Evolutionary conservation across 1,140 invertebrate genomes (phyloP).

Genomic region (Ridgeia piscesae): DNA sequence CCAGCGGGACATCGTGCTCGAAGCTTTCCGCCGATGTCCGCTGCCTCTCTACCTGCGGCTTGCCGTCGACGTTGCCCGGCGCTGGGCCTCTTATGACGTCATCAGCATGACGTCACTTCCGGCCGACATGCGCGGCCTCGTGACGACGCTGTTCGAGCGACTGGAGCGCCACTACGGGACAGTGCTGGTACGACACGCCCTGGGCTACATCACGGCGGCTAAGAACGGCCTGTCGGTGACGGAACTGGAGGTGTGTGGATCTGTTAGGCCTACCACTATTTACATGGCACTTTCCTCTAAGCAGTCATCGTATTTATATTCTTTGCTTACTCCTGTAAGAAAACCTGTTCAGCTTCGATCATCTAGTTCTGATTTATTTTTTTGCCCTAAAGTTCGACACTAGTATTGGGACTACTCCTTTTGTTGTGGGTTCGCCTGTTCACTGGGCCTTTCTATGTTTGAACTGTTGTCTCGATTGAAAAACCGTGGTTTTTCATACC

Average conservation of each 20-base stretch:
- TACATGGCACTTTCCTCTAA: too few species aligned
- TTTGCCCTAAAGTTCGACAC: too few species aligned
- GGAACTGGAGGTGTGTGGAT: constrained; percentile 26
- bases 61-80: constrained; percentile 42
- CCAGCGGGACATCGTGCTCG: constrained; percentile 42
- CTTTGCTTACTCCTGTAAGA: too few species aligned
- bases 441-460: too few species aligned
- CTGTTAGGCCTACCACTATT: too few species aligned
- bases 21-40: constrained; percentile 41
- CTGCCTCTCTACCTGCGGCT: constrained; percentile 49
- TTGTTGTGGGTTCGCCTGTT: too few species aligned
- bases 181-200: constrained; percentile 15
- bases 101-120: constrained; percentile 60
- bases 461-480: too few species aligned
- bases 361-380: too few species aligned
- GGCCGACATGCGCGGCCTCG: constrained; percentile 97
- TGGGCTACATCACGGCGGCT: constrained; percentile 29
- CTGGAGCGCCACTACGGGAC: constrained; percentile 30
- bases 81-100: constrained; percentile 45
- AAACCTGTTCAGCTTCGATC: too few species aligned
- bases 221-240: constrained; percentile 24
- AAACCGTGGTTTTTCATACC: too few species aligned
- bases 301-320: too few species aligned
- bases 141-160: constrained; percentile 77
- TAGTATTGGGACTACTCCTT: too few species aligned